These are phyloP conservation scores for Paraplagusia blochii DNA, from an alignment of 2,113 vertebrate species.

Conservation along the genomic window DNA sequence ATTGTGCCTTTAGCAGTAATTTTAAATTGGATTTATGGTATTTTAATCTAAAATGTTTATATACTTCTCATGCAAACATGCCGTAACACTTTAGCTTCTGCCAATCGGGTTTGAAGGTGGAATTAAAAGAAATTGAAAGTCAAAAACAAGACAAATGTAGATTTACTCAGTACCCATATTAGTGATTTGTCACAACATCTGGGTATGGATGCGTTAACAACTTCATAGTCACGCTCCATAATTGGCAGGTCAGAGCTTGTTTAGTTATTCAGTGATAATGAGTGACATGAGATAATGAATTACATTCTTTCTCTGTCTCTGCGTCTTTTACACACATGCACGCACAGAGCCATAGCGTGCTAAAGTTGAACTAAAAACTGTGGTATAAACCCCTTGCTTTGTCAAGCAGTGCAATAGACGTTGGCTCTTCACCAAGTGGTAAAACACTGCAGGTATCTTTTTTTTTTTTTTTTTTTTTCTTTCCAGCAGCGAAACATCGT, in stretches of 20 bases:
- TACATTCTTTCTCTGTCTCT: constrained; percentile 8
- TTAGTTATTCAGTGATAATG: constrained; percentile 71
- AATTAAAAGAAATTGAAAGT: constrained; percentile 14
- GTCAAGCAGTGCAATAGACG: constrained; percentile 8
- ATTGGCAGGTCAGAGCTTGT: constrained; percentile 46
- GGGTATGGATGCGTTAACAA: constrained; percentile 50
- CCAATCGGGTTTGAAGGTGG: constrained; percentile 1
- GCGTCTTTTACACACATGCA: constrained; percentile 13
- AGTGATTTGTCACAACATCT: constrained; percentile 57
- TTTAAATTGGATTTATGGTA: too few relatives aligned
- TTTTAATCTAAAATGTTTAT: too few relatives aligned
- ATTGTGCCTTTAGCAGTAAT: too few relatives aligned
- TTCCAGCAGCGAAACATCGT: constrained; percentile 7
- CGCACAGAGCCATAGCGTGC: constrained; percentile 3
- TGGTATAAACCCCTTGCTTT: constrained; percentile 14
- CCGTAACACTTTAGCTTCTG: background rate
- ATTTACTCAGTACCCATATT: constrained; percentile 20
- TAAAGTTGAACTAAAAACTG: constrained; percentile 21
- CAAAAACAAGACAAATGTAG: constrained; percentile 22
- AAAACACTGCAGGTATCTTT: background rate
- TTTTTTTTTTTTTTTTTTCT: background rate
- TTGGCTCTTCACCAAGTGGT: background rate
- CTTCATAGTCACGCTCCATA: constrained; percentile 65
- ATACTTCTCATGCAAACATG: constrained; percentile 8
- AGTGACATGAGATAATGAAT: too few relatives aligned